A percentile compares a stretch with the other conserved stretches of the same genome.
Conservation (phyloP, 2,888 invertebrate genomes). For the Phalangium opilio region DNA sequence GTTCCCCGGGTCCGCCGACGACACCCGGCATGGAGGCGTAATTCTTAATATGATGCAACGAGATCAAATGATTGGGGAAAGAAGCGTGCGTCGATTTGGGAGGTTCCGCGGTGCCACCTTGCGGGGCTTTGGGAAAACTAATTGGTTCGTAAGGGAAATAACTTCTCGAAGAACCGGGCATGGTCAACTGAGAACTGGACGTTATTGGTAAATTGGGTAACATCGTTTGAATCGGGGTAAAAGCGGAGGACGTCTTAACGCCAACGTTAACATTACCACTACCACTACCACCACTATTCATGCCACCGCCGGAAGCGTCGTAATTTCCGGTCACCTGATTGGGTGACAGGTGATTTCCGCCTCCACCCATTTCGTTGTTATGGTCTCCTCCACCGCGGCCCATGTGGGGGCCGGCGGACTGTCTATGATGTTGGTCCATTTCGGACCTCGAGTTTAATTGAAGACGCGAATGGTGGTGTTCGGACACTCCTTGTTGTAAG, state of each 20-base stretch:
- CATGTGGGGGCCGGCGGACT: not conserved
- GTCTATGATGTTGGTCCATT: too few relatives aligned
- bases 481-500: too few relatives aligned
- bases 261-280: not conserved
- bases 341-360: not conserved
- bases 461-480: too few relatives aligned
- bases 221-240: conserved; percentile 64
- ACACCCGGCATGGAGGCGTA: conserved; percentile 69
- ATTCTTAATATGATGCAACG: conserved; percentile 88
- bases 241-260: conserved; percentile 42
- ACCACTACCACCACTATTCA: not conserved
- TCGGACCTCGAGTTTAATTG: too few relatives aligned
- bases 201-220: conserved; percentile 16
- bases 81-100: conserved; percentile 30
- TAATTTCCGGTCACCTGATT: not conserved
- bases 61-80: conserved; percentile 85
- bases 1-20: conserved; percentile 13
- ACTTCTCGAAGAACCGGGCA: conserved; percentile 28
- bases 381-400: not conserved
- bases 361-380: not conserved
- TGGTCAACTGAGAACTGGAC: conserved; percentile 22
- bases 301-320: not conserved
- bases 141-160: conserved; percentile 73
- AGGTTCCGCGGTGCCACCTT: conserved; percentile 6
- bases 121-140: conserved; percentile 32